Percentiles rank a stretch among this genome's conserved stretches.
Evolutionary conservation across 2,797 vertebrate genomes (phyloP).

Genomic region (Sitta carolinensis): DNA sequence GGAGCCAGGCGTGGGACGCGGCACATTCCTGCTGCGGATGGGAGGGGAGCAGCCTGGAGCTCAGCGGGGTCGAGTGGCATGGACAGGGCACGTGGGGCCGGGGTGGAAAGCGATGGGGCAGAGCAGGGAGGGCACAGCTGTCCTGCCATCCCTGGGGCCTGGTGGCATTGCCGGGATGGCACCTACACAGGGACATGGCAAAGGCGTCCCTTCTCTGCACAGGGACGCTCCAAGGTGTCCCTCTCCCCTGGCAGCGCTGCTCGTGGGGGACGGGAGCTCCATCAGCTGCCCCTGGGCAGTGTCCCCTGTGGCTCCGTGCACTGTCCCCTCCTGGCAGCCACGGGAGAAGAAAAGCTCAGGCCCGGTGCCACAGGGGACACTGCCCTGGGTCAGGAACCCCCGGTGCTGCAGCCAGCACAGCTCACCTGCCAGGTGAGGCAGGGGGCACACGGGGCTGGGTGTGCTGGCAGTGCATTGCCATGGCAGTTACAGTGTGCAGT

Average conservation of each 20-base stretch:
- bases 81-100: not conserved
- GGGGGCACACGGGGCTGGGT: not conserved
- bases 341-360: not conserved
- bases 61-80: not conserved
- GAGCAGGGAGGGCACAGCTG: not conserved
- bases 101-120: not conserved
- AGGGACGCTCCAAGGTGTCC: not conserved
- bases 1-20: not conserved
- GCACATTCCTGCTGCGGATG: not conserved
- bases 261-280: not conserved
- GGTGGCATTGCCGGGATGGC: not conserved
- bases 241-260: not conserved
- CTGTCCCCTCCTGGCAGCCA: not conserved
- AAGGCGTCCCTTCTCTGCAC: not conserved
- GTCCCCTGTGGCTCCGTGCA: not conserved
- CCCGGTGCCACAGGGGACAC: not conserved
- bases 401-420: not conserved
- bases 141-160: not conserved
- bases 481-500: conserved; percentile 17
- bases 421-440: not conserved
- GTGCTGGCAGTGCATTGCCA: conserved; percentile 38
- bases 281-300: not conserved
- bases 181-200: accelerated
- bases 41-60: not conserved
- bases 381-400: not conserved